Conservation (phyloP, 2,797 vertebrate genomes). For the Petrocephalus schoutedeni region DNA sequence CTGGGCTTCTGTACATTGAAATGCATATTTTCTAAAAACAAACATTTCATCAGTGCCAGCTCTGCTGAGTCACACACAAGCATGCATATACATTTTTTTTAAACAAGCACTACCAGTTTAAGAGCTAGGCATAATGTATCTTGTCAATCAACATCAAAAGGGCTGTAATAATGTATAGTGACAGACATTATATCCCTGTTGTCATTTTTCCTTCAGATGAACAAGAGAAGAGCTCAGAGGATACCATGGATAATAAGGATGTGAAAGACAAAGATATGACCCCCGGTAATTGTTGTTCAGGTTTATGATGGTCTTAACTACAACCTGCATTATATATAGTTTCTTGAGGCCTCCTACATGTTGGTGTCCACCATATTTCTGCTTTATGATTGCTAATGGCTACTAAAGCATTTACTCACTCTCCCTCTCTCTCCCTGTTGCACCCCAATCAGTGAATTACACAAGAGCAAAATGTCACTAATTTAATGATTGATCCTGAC, state of each 20-base stretch:
- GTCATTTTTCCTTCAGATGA: constrained; percentile 3
- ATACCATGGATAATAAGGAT: constrained; percentile 5
- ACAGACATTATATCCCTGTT: neutral
- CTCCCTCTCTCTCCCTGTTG: neutral
- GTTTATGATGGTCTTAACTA: neutral
- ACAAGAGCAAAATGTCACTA: constrained; percentile 4
- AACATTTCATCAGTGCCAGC: neutral
- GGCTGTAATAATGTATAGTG: neutral
- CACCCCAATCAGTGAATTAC: neutral
- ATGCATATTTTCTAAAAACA: neutral
- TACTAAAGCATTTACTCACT: neutral
- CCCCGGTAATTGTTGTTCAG: constrained; percentile 5
- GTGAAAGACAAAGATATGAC: neutral
- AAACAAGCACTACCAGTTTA: neutral
- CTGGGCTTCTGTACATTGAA: neutral
- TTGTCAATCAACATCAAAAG: neutral
- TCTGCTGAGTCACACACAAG: neutral
- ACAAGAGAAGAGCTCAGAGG: neutral
- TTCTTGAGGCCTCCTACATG: neutral
- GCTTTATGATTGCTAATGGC: neutral
- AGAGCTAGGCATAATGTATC: neutral
- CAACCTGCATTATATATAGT: constrained; percentile 6
- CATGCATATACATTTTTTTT: neutral
- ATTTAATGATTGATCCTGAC: constrained; percentile 12
- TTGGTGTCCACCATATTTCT: neutral